These are phyloP conservation scores for Nephrotoma guestfalica DNA, from an alignment of 2,888 invertebrate genomes.

Conservation along the genomic window DNA sequence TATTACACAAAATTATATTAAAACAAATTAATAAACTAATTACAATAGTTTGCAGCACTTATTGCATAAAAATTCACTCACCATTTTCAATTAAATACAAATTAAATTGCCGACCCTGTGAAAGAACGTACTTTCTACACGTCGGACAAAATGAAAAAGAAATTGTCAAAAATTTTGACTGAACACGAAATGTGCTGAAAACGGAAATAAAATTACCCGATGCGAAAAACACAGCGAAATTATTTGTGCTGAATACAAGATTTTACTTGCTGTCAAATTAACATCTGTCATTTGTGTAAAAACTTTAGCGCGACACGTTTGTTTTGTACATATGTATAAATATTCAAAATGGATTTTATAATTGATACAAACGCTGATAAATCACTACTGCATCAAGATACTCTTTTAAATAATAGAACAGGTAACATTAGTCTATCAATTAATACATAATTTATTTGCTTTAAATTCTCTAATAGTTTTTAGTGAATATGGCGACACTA, in stretches of 20 bases:
- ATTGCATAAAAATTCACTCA: constrained; percentile 10
- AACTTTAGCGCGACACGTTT: background rate
- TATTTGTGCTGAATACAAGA: background rate
- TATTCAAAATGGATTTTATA: background rate
- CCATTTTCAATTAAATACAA: constrained; percentile 11
- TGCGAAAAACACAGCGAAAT: background rate
- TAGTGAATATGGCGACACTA: background rate
- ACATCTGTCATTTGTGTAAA: background rate
- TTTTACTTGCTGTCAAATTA: background rate
- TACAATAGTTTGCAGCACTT: background rate
- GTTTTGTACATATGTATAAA: background rate
- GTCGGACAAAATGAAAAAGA: constrained; percentile 12
- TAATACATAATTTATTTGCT: background rate
- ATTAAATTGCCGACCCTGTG: background rate
- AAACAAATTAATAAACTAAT: background rate
- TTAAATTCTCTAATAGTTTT: background rate
- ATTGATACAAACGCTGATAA: background rate
- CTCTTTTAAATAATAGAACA: background rate
- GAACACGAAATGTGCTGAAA: background rate
- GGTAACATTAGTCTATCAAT: background rate
- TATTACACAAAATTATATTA: background rate
- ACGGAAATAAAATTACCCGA: background rate
- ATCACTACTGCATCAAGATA: background rate
- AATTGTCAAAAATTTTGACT: background rate
- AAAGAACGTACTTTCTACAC: constrained; percentile 7